A percentile compares a stretch with the other conserved stretches of the same genome.
These are phyloP conservation scores for Phoxinus phoxinus DNA, from an alignment of 2,113 vertebrate genomes.

Conservation along the genomic window DNA sequence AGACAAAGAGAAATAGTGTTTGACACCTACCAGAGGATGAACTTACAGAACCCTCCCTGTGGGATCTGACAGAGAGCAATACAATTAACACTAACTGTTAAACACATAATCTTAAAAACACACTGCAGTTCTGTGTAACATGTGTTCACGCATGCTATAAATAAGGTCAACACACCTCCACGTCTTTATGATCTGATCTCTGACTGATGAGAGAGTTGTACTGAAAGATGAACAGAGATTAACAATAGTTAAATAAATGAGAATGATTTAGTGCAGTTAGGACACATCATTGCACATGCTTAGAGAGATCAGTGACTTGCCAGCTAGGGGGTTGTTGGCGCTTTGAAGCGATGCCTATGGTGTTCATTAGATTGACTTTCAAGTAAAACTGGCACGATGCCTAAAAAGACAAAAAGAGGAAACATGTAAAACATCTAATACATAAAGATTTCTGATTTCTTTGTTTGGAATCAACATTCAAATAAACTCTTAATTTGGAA, in stretches of 20 bases:
- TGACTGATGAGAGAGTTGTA: constrained; percentile 45
- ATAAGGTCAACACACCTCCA: constrained; percentile 46
- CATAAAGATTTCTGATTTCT: not conserved
- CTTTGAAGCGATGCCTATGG: constrained; percentile 9
- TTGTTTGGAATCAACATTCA: not conserved
- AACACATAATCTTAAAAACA: constrained; percentile 6
- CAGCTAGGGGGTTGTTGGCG: constrained; percentile 39
- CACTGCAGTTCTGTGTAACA: not conserved
- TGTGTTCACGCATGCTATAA: not conserved
- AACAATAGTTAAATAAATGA: not conserved
- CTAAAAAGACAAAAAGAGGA: not conserved
- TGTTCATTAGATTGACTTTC: constrained; percentile 36
- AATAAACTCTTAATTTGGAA: not conserved
- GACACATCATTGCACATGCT: not conserved
- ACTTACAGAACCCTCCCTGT: constrained; percentile 40
- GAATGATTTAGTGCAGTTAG: not conserved
- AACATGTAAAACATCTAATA: not conserved
- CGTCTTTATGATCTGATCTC: constrained; percentile 40
- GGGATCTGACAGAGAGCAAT: constrained; percentile 39
- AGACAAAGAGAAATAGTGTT: constrained; percentile 1
- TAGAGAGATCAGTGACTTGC: constrained; percentile 16
- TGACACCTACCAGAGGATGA: constrained; percentile 45
- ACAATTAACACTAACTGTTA: not conserved
- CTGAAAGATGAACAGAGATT: constrained; percentile 22
- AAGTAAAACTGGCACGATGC: constrained; percentile 53